phyloP scores from a whole-genome alignment of 2,797 vertebrate species.

The Danio jaintianensis region DNA sequence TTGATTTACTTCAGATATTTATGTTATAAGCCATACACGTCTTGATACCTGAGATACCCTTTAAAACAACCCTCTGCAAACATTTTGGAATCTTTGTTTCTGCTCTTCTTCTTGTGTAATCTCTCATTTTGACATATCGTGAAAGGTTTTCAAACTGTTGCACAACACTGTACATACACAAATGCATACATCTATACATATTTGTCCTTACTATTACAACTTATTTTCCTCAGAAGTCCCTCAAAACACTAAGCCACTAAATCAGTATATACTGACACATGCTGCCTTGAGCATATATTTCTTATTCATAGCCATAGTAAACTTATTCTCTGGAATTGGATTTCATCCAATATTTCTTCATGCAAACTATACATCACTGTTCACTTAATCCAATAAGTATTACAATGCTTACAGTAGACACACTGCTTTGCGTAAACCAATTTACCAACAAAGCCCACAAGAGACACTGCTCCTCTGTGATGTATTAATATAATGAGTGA shows the following conservation, averaged over 20 bases:
- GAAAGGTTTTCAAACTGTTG: no score
- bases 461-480: neutral
- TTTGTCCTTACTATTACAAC: neutral
- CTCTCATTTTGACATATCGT: no score
- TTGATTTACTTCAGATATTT: no score
- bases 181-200: no score
- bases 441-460: conserved; percentile 15
- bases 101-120: no score
- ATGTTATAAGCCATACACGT: no score
- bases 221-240: neutral
- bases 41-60: no score
- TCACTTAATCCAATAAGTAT: conserved; percentile 27
- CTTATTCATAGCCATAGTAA: conserved; percentile 17
- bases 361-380: conserved; percentile 37
- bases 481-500: conserved; percentile 16
- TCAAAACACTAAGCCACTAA: neutral
- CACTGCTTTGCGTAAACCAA: conserved; percentile 25
- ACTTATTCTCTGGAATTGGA: conserved; percentile 1
- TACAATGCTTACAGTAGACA: conserved; percentile 1
- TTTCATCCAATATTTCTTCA: conserved; percentile 22
- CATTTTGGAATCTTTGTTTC: no score
- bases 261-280: conserved; percentile 33
- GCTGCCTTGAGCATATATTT: conserved; percentile 8
- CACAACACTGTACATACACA: no score
- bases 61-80: no score